A percentile compares a stretch with the other conserved stretches of the same genome.
Evolutionary conservation across 2,113 vertebrate species (phyloP).

Genomic region (Falco punctatus): DNA sequence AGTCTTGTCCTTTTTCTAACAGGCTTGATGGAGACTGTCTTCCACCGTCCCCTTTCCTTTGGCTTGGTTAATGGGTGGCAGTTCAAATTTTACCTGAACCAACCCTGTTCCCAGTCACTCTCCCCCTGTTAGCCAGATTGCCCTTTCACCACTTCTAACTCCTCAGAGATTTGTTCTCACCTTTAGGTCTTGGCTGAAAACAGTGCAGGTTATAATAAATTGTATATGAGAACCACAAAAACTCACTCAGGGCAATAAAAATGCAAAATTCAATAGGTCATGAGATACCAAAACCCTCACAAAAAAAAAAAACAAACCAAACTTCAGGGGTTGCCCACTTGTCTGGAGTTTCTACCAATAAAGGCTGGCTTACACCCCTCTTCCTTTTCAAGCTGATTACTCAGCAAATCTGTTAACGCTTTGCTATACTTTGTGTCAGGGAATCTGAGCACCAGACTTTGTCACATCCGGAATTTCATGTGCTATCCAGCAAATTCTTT

Average conservation of each 20-base stretch:
- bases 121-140: neutral
- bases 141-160: neutral
- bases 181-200: neutral
- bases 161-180: neutral
- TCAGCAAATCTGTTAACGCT: neutral
- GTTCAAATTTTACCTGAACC: neutral
- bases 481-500: neutral
- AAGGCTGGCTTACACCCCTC: neutral
- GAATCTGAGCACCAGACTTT: neutral
- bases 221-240: constrained; percentile 4
- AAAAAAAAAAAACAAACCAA: neutral
- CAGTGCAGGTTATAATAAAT: constrained; percentile 11
- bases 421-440: neutral
- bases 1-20: neutral
- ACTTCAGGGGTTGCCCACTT: neutral
- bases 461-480: neutral
- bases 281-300: neutral
- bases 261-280: constrained; percentile 6
- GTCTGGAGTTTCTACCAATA: neutral
- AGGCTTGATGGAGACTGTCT: neutral
- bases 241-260: neutral
- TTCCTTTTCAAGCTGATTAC: neutral
- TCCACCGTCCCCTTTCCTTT: neutral
- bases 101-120: neutral
- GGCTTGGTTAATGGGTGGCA: neutral